Evolutionary conservation across 2,888 invertebrate genomes (phyloP).

Genomic region (Thyatira batis): DNA sequence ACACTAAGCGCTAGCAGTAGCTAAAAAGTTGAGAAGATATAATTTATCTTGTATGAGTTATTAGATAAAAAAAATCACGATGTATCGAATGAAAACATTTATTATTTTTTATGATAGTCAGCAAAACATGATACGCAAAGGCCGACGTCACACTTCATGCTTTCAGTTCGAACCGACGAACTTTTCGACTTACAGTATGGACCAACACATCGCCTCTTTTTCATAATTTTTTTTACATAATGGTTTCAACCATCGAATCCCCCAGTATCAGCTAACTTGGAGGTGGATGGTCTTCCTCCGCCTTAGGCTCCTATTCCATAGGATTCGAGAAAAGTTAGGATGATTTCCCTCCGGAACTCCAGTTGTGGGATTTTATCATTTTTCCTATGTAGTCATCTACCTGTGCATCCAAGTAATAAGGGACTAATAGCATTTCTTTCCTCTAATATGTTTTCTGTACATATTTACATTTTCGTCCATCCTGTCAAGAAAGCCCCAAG

Average conservation of each 20-base stretch:
- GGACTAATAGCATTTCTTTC: constrained; percentile 11
- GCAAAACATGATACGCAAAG: constrained; percentile 8
- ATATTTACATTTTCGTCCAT: too few species aligned
- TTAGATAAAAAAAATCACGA: constrained; percentile 2
- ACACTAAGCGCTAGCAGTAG: constrained; percentile 2
- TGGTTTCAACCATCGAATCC: constrained; percentile 5
- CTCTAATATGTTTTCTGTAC: too few species aligned
- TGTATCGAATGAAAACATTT: too few species aligned
- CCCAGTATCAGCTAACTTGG: background rate
- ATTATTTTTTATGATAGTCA: constrained; percentile 6
- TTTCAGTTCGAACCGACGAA: constrained; percentile 3
- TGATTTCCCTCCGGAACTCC: constrained; percentile 1
- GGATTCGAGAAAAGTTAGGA: too few species aligned
- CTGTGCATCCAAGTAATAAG: constrained; percentile 6
- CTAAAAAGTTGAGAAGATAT: constrained; percentile 2
- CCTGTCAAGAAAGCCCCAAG: too few species aligned
- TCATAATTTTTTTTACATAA: background rate
- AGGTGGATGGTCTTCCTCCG: constrained; percentile 5
- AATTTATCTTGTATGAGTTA: constrained; percentile 1
- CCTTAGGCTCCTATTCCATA: too few species aligned
- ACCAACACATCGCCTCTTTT: constrained; percentile 2
- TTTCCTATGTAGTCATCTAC: constrained; percentile 7
- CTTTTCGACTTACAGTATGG: background rate
- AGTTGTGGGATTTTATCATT: constrained; percentile 8
- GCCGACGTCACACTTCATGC: constrained; percentile 9